A percentile compares a stretch with the other conserved stretches of the same genome.
These are phyloP conservation scores for Drosophila mulleri DNA, from an alignment of 2,888 invertebrate genomes.

Conservation along the genomic window DNA sequence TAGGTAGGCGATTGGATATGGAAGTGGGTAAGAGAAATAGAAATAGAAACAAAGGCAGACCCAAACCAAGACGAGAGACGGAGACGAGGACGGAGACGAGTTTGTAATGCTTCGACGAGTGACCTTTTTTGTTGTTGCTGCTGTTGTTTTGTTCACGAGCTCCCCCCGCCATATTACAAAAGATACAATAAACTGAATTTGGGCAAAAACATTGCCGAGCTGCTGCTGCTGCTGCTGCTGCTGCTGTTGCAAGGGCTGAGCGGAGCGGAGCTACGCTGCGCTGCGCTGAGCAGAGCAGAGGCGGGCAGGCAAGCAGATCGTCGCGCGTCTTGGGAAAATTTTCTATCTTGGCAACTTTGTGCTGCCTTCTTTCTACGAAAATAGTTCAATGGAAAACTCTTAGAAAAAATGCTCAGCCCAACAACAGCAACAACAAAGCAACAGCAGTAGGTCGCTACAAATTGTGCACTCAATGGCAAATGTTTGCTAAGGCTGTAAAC, in stretches of 20 bases:
- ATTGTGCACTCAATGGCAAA: slow-evolving; percentile 47
- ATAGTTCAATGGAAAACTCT: slow-evolving; percentile 77
- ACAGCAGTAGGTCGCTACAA: slow-evolving; percentile 61
- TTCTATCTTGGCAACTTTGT: slow-evolving; percentile 31
- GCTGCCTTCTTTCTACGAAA: slow-evolving; percentile 63
- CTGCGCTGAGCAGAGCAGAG: slow-evolving; percentile 3
- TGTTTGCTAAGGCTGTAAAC: slow-evolving; percentile 46
- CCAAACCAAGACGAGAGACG: slow-evolving; percentile 39
- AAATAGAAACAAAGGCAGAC: slow-evolving; percentile 23
- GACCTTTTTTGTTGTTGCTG: slow-evolving; percentile 59
- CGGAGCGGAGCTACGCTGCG: neutral
- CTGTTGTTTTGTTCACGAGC: slow-evolving; percentile 20
- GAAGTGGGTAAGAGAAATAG: slow-evolving; percentile 7
- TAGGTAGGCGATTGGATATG: slow-evolving; percentile 45
- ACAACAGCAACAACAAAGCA: slow-evolving; percentile 22
- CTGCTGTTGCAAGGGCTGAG: slow-evolving; percentile 28
- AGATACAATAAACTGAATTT: slow-evolving; percentile 52
- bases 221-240: slow-evolving; percentile 18
- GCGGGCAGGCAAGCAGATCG: slow-evolving; percentile 52
- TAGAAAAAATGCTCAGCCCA: slow-evolving; percentile 29
- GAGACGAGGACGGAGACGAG: slow-evolving; percentile 41
- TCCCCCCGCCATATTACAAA: slow-evolving; percentile 31
- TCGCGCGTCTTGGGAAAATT: slow-evolving; percentile 57
- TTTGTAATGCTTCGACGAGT: slow-evolving; percentile 63
- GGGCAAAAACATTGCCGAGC: slow-evolving; percentile 66